Base-by-base conservation (phyloP, 2,113 vertebrate species). In the Haliaeetus leucogaster region DNA sequence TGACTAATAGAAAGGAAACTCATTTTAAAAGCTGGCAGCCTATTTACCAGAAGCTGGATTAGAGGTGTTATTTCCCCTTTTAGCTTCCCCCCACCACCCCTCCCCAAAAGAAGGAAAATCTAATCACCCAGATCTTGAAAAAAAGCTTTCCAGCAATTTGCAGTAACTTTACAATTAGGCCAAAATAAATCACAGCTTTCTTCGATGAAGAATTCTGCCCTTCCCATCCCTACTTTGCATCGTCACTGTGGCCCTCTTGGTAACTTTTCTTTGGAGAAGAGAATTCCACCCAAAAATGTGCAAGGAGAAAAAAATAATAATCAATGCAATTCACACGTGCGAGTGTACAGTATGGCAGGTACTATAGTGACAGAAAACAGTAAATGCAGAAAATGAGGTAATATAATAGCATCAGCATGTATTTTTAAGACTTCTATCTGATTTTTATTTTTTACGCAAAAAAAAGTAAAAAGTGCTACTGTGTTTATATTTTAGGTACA, bases 61-160 rank as follows among this genome's bases (percentile, higher is more conserved):
- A 98, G 98, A 98, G 98, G 98, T 98, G 98, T 98, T 98, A 98
- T 98, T 98, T 98, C 98, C 98, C 98, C 98, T 98, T 98, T 98
- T 98, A 98, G 98, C 97, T 96, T 97, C 97, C 97, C 97, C 89
- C 95, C 90, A 92, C 79, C 2, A 20, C 95, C 98, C 96, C 97
- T 94, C 95, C 94, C 76, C 79, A 85, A 97, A 98, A 97, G 98
- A 96, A 97, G 81, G 95, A 98, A 98, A 52, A 52, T 98, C 98
- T 98, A 98, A 98, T 98, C 98, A 98, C 96, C 81, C 96, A 96
- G 97, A 98, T 98, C 98, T 98, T 97, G 97, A 94, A 98, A 98
- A 98, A 98, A 98, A 98, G 97, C 97, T 98, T 98, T 98, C 93
- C 97, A 98, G 97, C 97, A 98, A 98, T 98, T 98, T 98, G 97